Percentiles rank a stretch among this genome's conserved stretches.
These are phyloP conservation scores for Glomeris maerens DNA, from an alignment of 1,140 invertebrate genomes.

Conservation along the genomic window DNA sequence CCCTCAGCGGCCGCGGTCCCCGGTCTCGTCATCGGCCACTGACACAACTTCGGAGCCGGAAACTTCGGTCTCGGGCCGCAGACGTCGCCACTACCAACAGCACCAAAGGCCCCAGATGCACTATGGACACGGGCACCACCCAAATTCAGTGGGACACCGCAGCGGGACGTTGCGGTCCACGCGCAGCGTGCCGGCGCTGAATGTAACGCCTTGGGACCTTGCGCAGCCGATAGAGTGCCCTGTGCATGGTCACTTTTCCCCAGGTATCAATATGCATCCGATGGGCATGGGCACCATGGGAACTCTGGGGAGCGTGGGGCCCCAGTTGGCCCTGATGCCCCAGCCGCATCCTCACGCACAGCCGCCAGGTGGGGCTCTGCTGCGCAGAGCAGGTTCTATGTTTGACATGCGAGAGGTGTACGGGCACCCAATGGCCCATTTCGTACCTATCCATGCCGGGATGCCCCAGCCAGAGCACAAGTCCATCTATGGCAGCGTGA, in stretches of 20 bases:
- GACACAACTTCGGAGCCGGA: neutral
- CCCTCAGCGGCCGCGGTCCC: neutral
- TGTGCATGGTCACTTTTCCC: conserved; percentile 2
- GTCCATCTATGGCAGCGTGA: conserved; percentile 7
- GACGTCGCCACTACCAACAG: neutral
- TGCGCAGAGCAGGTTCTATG: conserved; percentile 3
- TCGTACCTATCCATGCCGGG: neutral
- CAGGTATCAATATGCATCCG: neutral
- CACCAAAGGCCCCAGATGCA: no score
- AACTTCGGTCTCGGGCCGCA: neutral
- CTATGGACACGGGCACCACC: no score
- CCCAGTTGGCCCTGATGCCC: neutral
- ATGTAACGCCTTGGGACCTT: neutral
- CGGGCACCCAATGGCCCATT: neutral
- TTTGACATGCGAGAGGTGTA: conserved; percentile 3
- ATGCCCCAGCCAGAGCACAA: neutral
- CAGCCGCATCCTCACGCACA: neutral
- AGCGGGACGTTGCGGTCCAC: conserved; percentile 7
- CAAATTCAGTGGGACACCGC: neutral
- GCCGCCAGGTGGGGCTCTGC: neutral
- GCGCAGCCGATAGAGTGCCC: conserved; percentile 1
- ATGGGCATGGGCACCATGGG: neutral
- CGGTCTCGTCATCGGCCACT: no score
- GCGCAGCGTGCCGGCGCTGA: conserved; percentile 6
- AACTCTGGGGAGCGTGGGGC: neutral